Conservation (phyloP, 2,797 vertebrate genomes). For the Nannoperca australis region DNA sequence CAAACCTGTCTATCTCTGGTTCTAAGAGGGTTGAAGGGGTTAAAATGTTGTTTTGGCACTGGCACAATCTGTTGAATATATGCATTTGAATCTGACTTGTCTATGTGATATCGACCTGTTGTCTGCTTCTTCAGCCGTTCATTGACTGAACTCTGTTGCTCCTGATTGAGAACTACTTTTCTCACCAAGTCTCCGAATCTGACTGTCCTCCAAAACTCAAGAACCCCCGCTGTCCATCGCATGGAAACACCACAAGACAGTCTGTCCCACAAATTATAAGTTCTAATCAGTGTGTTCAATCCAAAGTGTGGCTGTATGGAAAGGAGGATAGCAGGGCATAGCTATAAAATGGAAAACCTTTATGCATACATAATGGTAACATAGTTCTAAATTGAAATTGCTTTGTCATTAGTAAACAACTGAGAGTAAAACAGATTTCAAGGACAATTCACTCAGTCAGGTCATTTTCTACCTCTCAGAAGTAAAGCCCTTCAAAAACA, state of each 20-base stretch:
- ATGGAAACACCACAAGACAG: slow-evolving; percentile 17
- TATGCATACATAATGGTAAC: neutral
- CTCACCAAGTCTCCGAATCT: slow-evolving; percentile 14
- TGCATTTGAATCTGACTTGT: slow-evolving; percentile 9
- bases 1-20: neutral
- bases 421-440: neutral
- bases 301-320: neutral
- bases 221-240: slow-evolving; percentile 7
- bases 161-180: slow-evolving; percentile 26
- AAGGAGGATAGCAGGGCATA: neutral
- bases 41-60: neutral
- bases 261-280: neutral
- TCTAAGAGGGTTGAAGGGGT: neutral
- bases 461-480: slow-evolving; percentile 5
- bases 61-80: neutral
- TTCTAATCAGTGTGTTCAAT: slow-evolving; percentile 6
- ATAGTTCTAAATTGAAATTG: neutral
- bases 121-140: slow-evolving; percentile 20
- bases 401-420: neutral
- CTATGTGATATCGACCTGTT: slow-evolving; percentile 33
- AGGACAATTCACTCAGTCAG: neutral
- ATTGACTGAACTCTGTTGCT: slow-evolving; percentile 21
- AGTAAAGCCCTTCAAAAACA: slow-evolving; percentile 9
- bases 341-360: neutral
- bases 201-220: slow-evolving; percentile 12